Conservation (phyloP, 2,797 vertebrate genomes). For the Miichthys miiuy region DNA sequence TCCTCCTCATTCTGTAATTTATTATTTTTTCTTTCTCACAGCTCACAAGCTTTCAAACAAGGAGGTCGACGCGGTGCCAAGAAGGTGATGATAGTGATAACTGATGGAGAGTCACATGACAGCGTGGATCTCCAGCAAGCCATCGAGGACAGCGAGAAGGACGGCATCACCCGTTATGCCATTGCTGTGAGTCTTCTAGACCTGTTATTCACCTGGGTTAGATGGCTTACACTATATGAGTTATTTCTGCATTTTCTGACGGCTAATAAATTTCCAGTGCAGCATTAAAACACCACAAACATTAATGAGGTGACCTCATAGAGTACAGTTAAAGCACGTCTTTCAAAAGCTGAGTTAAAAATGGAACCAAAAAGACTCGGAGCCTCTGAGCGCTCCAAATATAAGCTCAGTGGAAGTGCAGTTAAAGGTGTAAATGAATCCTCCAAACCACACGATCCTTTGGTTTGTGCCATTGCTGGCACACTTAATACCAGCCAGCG, state of each 20-base stretch:
- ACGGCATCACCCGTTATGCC: conserved; percentile 96
- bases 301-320: conserved; percentile 59
- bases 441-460: conserved; percentile 53
- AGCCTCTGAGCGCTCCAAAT: conserved; percentile 32
- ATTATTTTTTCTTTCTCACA: no score
- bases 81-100: conserved; percentile 99
- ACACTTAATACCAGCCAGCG: conserved; percentile 32
- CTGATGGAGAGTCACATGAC: conserved; percentile 98
- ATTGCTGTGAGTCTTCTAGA: conserved; percentile 90
- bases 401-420: conserved; percentile 36
- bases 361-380: conserved; percentile 45
- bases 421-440: conserved; percentile 71
- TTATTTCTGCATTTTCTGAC: conserved; percentile 40
- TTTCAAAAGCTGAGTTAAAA: conserved; percentile 15
- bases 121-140: conserved; percentile 93
- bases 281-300: conserved; percentile 49
- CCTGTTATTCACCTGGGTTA: conserved; percentile 36
- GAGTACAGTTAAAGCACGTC: conserved; percentile 35
- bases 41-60: conserved; percentile 96
- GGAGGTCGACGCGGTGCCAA: conserved; percentile 96
- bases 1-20: neutral
- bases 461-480: conserved; percentile 46
- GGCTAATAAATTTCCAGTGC: conserved; percentile 38
- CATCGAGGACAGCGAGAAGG: conserved; percentile 95
- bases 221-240: conserved; percentile 15